Conservation (phyloP, 2,888 invertebrate genomes). For the Candidula unifasciata region DNA sequence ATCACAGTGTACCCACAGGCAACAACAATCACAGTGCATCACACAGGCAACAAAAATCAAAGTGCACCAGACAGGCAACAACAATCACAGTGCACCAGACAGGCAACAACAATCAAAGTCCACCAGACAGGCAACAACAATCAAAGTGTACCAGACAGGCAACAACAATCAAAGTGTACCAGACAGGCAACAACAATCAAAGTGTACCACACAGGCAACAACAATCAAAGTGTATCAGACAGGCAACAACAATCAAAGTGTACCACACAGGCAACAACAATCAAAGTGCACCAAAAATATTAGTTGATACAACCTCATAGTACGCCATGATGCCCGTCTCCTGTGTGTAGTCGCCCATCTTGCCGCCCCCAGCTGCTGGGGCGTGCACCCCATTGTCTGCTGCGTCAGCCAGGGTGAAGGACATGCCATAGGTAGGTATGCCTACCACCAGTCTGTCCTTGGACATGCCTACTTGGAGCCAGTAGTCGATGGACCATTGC, state of each 20-base stretch:
- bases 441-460: constrained; percentile 91
- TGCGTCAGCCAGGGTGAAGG: constrained; percentile 63
- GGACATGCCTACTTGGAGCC: constrained; percentile 63
- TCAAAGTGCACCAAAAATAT: neutral
- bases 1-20: too few species aligned
- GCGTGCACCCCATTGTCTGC: constrained; percentile 83
- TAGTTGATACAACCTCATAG: constrained; percentile 85
- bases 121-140: too few species aligned
- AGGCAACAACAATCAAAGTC: too few species aligned
- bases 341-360: constrained; percentile 86
- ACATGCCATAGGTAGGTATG: constrained; percentile 91
- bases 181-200: neutral
- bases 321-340: constrained; percentile 97
- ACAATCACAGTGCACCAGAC: too few species aligned
- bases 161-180: too few species aligned
- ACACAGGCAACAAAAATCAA: too few species aligned
- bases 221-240: too few species aligned
- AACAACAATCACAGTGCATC: too few species aligned
- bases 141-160: too few species aligned
- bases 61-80: too few species aligned
- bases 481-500: constrained; percentile 70
- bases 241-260: too few species aligned
- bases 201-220: neutral
- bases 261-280: neutral
- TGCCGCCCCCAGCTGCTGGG: constrained; percentile 91